Conservation (phyloP, 1,140 invertebrate species). For the Mercenaria mercenaria region DNA sequence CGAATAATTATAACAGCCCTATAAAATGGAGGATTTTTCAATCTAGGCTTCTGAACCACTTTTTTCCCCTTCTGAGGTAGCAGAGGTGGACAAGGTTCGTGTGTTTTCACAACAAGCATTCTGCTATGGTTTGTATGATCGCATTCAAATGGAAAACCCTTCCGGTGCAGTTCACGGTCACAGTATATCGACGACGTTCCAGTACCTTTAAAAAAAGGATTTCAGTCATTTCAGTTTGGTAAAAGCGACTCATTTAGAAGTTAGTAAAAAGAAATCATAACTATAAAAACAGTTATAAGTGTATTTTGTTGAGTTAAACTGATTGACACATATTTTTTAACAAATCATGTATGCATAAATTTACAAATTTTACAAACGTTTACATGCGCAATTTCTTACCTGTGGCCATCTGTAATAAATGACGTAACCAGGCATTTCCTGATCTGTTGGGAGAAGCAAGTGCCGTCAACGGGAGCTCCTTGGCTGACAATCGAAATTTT, state of each 20-base stretch:
- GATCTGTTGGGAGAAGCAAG: background rate
- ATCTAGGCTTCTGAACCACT: too few species aligned
- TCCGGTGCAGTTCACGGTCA: background rate
- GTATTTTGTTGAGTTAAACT: too few species aligned
- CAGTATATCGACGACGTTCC: constrained; percentile 9
- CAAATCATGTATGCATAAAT: too few species aligned
- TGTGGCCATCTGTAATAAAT: constrained; percentile 33
- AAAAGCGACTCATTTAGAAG: too few species aligned
- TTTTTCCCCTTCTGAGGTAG: too few species aligned
- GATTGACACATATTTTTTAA: too few species aligned
- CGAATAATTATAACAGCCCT: constrained; percentile 18
- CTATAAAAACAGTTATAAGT: too few species aligned
- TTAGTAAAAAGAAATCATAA: too few species aligned
- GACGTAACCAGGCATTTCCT: constrained; percentile 33
- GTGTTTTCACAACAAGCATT: background rate
- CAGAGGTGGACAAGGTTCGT: background rate
- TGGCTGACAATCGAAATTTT: background rate
- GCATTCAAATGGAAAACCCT: constrained; percentile 32
- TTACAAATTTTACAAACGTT: too few species aligned
- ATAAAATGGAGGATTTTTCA: background rate
- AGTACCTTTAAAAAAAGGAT: constrained; percentile 2
- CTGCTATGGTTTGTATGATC: background rate
- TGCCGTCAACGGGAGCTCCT: constrained; percentile 7
- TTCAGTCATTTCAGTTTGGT: too few species aligned
- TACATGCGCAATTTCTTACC: too few species aligned